Evolutionary conservation across 1,140 invertebrate species (phyloP), one percentile per base, ranked within the genome.

Genomic region (Conus ventricosus): DNA sequence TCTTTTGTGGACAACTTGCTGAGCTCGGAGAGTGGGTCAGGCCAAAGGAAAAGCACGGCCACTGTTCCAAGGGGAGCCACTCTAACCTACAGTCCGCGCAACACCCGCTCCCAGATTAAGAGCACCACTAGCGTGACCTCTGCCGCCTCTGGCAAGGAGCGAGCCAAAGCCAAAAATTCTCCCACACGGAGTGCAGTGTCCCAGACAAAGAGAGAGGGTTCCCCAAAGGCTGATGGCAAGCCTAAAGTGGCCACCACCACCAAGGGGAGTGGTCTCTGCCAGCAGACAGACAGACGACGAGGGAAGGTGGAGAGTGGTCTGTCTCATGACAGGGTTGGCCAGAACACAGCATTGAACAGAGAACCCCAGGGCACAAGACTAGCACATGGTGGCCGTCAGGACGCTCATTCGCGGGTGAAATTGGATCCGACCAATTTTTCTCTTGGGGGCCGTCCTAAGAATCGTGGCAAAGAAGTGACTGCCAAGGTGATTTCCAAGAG

Each of bases 1-100:
- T 84, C 82, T 10, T 84, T 84, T 84, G 82, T 84, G 54, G 82
- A 84, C 23, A 67, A 67, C n/a, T 5, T 84, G 82, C 23, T 84
- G n/a, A 63, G 6, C 23, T 27, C 55, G 10, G 82, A 60, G 54
- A 13, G 23, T 7, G 82, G 57, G 57, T 10, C 27, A 7, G 7
- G 23, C 5, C 25, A 4, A 1, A 60, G 51, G 4, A 84, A 84
- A n/a, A 80, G 51, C 27, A 84, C 82, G 23, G 82, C 82, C 54
- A 84, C 57, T 1, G 82, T 84, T 23, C 55, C 82, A 23, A 84
- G 55, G 13, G 82, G 82, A 10, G 54, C 54, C 23, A 84, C 82
- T 13, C 20, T 84, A 5, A 84, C 82, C 25, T 84, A 84, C 82
- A 84, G 82, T n/a, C 82, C 82, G 0, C 54, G 82, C 23, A 84